phyloP scores from a whole-genome alignment of 2,797 vertebrate genomes.

The Pempheris klunzingeri region DNA sequence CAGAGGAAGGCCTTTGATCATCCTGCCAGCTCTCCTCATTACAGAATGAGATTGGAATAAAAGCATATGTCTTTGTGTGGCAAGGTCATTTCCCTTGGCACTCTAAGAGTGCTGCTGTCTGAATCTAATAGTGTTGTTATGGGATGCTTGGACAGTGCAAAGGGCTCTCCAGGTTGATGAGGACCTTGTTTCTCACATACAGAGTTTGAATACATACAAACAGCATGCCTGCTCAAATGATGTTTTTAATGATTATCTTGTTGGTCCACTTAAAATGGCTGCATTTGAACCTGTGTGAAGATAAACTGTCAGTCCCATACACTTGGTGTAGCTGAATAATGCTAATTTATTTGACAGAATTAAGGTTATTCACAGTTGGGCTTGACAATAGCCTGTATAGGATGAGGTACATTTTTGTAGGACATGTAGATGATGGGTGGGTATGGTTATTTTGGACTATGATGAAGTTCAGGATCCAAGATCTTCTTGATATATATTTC shows the following conservation, averaged over 20 bases:
- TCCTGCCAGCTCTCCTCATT: conserved; percentile 63
- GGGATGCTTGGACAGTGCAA: conserved; percentile 24
- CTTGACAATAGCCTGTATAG: too few relatives aligned
- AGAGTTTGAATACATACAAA: conserved; percentile 2
- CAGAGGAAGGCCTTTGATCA: conserved; percentile 72
- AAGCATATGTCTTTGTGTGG: conserved; percentile 49
- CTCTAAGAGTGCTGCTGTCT: conserved; percentile 30
- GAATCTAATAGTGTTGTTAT: conserved; percentile 51
- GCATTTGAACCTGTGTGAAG: neutral
- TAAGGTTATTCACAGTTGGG: neutral
- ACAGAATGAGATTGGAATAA: conserved; percentile 51
- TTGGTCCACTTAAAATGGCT: neutral
- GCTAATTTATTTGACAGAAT: neutral
- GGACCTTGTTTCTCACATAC: neutral
- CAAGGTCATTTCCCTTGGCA: conserved; percentile 55
- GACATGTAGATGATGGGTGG: too few relatives aligned
- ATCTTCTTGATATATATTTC: neutral
- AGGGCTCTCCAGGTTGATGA: conserved; percentile 22
- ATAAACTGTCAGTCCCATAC: neutral
- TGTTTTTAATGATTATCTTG: conserved; percentile 2
- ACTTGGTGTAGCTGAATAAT: neutral
- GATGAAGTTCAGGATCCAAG: neutral
- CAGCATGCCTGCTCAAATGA: neutral
- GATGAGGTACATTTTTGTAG: too few relatives aligned
- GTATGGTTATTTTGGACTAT: neutral